Base-by-base conservation (phyloP, 2,797 vertebrate species). In the Octomys mimax region DNA sequence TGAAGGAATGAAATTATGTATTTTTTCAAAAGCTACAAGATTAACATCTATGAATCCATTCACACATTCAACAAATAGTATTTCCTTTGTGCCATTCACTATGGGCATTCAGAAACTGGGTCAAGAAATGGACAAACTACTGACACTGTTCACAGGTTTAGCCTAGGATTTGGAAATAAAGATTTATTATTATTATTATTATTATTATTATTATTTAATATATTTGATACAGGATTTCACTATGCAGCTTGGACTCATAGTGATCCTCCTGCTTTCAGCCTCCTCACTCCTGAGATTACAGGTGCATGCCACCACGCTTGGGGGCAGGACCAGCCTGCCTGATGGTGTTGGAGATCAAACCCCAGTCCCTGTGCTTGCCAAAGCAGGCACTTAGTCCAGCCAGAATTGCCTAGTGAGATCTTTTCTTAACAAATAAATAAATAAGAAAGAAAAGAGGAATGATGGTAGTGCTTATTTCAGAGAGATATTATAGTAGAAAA, bases 141-240 rank as follows among this genome's bases (percentile, higher is more conserved):
- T 42, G 71, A 92, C 68, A 52, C 14, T 49, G 46, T 89, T 95
- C 19, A 88, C 36, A 91, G 11, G 57, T 64, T 85, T 82, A 59
- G 28, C 62, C 24, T 21, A 82, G 28, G 33, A 89, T 22, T n/a
- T 52, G 5, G 26, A 95, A 80, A 89, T 94, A 85, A 86, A 68
- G 66, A 92, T 71, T 3, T 1, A 22, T 54, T 54, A 14, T 54
- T 54, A 52, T 52, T 52, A 52, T 52, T 52, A 52, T 52, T 52
- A 52, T 52, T 52, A 52, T 52, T 57, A 57, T 57, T 57, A 57
- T 57, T 57, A 18, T 57, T 57, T 14, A 54, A 57, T 57, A 5
- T 18, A 57, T 57, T 57, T 57, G 54, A 18, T 18, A 57, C 54
- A 57, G 54, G 16, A 16, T 57, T 57, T 57, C 54, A 57, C 54